Percentiles rank a stretch among this genome's conserved stretches.
Conservation (phyloP, 1,140 invertebrate species). For the Panagrolaimus sp. region DNA sequence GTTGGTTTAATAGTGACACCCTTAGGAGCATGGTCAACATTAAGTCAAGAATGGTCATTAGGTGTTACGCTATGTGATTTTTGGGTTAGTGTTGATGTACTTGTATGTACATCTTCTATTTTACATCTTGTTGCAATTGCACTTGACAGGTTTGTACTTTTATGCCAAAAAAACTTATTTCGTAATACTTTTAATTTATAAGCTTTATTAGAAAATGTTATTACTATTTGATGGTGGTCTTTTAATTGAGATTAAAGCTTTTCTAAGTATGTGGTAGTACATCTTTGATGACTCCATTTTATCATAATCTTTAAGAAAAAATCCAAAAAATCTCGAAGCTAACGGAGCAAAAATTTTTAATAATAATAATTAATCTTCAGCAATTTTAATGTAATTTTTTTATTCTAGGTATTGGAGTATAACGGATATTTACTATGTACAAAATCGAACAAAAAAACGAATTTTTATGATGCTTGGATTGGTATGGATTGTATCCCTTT, state of each 20-base stretch:
- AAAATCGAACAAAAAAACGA: constrained; percentile 71
- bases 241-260: background rate
- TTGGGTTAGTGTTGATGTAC: constrained; percentile 83
- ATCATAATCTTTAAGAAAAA: too few relatives aligned
- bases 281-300: too few relatives aligned
- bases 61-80: constrained; percentile 81
- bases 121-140: constrained; percentile 88
- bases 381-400: constrained; percentile 28
- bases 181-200: background rate
- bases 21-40: constrained; percentile 73
- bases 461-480: constrained; percentile 83
- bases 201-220: background rate
- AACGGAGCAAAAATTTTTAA: background rate
- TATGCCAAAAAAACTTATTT: background rate
- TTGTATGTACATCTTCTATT: constrained; percentile 87
- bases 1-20: constrained; percentile 81
- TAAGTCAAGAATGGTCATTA: constrained; percentile 72
- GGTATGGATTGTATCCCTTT: constrained; percentile 76
- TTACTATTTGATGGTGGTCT: background rate
- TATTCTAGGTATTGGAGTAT: constrained; percentile 83
- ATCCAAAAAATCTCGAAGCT: too few relatives aligned
- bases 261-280: background rate
- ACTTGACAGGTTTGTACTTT: constrained; percentile 70
- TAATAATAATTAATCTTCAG: background rate
- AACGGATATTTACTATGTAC: constrained; percentile 87